A percentile compares a stretch with the other conserved stretches of the same genome.
Conservation (phyloP, 2,113 vertebrate genomes). For the Uropsilus gracilis region DNA sequence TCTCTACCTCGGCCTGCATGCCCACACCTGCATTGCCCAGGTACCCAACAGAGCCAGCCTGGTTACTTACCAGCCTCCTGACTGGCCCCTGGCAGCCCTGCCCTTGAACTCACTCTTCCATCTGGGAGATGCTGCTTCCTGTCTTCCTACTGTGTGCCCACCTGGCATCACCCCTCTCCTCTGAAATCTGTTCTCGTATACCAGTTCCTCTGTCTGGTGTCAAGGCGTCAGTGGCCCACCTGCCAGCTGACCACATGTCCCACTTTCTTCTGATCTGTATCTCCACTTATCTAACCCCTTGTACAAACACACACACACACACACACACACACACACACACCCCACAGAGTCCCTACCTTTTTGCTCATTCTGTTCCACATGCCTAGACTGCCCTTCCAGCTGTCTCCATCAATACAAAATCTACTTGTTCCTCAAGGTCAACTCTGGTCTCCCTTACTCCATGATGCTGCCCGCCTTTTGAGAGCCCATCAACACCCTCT, state of each 20-base stretch:
- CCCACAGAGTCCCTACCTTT: not conserved
- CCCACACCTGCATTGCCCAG: not conserved
- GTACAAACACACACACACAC: not conserved
- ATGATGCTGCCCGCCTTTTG: not conserved
- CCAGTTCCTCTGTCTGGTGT: fast-evolving
- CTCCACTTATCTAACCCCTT: not conserved
- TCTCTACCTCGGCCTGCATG: not conserved
- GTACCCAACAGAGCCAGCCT: not conserved
- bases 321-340: not conserved
- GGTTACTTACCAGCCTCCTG: not conserved
- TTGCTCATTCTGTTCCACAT: not conserved
- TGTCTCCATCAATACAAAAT: not conserved
- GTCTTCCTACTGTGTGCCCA: not conserved
- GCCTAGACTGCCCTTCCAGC: not conserved
- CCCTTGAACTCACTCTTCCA: fast-evolving
- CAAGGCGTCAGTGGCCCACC: not conserved
- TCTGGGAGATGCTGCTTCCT: not conserved
- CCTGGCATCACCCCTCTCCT: too few species aligned
- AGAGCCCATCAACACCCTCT: not conserved
- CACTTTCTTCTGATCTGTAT: not conserved
- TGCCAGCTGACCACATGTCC: not conserved
- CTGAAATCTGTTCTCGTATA: not conserved
- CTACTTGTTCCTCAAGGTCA: not conserved
- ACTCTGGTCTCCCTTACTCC: not conserved
- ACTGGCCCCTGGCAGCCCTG: too few species aligned